These are phyloP conservation scores for Furcula furcula DNA, from an alignment of 2,888 invertebrate species.

Conservation along the genomic window DNA sequence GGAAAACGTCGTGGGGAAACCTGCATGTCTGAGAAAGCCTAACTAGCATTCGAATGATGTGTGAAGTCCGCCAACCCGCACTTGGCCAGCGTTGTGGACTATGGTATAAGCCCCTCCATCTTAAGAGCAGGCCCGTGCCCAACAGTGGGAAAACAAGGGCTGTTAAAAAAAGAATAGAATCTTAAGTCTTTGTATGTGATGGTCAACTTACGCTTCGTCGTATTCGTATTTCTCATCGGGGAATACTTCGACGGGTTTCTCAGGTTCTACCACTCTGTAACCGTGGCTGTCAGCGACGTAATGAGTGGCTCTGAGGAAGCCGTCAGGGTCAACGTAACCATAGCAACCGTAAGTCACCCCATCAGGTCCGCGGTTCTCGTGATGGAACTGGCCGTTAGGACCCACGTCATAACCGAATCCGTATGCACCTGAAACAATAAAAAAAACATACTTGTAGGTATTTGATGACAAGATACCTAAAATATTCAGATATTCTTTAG, in stretches of 20 bases:
- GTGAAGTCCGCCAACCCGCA: too few species aligned
- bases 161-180: too few species aligned
- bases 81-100: too few species aligned
- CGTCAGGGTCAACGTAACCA: constrained; percentile 87
- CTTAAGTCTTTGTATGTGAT: too few species aligned
- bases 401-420: constrained; percentile 90
- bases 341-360: constrained; percentile 91
- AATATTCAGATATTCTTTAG: background rate
- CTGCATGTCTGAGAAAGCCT: too few species aligned
- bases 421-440: constrained; percentile 86
- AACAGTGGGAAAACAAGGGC: too few species aligned
- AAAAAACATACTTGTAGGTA: too few species aligned
- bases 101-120: too few species aligned
- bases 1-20: too few species aligned
- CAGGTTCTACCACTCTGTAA: constrained; percentile 87
- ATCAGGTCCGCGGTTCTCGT: constrained; percentile 88
- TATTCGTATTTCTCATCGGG: constrained; percentile 72
- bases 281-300: constrained; percentile 90
- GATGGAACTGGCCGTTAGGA: constrained; percentile 89
- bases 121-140: too few species aligned
- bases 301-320: constrained; percentile 85
- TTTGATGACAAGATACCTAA: background rate
- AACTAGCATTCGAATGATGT: too few species aligned
- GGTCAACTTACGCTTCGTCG: constrained; percentile 62
- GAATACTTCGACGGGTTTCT: constrained; percentile 85